Evolutionary conservation across 2,113 vertebrate species (phyloP).

Genomic region (Sinocyclocheilus anophthalmus): DNA sequence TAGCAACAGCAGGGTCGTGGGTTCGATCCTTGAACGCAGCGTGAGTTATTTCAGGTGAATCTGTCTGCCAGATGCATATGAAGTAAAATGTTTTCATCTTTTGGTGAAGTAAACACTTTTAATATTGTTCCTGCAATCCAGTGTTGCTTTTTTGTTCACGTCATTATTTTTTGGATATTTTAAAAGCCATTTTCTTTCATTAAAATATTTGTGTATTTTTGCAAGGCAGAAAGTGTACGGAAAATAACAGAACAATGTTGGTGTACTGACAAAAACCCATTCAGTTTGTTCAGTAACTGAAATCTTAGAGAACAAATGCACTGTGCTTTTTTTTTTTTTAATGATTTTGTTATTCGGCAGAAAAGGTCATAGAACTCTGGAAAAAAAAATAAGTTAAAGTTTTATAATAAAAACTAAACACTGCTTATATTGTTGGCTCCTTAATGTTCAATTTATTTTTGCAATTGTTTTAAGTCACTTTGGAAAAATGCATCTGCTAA

Average conservation of each 20-base stretch:
- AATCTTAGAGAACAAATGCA: not conserved
- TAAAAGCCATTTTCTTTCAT: constrained; percentile 1
- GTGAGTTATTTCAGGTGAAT: not conserved
- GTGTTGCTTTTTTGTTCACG: not conserved
- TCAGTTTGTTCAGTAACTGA: not conserved
- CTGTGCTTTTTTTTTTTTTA: not conserved
- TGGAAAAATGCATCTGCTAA: too few species aligned
- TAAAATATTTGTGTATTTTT: constrained; percentile 3
- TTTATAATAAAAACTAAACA: too few species aligned
- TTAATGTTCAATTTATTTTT: too few species aligned
- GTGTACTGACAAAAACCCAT: not conserved
- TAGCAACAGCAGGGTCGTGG: not conserved
- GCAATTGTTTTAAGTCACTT: too few species aligned
- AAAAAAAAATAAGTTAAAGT: too few species aligned
- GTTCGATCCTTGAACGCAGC: not conserved
- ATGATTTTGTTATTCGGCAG: not conserved
- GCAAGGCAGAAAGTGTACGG: not conserved
- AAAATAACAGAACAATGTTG: not conserved
- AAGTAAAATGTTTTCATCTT: not conserved
- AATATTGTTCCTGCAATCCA: not conserved
- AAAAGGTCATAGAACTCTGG: not conserved
- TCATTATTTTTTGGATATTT: not conserved
- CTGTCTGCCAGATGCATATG: not conserved
- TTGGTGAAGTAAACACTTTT: not conserved
- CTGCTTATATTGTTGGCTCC: too few species aligned